Evolutionary conservation across 1,140 invertebrate species (phyloP).

Genomic region (Nixonia krombeini): DNA sequence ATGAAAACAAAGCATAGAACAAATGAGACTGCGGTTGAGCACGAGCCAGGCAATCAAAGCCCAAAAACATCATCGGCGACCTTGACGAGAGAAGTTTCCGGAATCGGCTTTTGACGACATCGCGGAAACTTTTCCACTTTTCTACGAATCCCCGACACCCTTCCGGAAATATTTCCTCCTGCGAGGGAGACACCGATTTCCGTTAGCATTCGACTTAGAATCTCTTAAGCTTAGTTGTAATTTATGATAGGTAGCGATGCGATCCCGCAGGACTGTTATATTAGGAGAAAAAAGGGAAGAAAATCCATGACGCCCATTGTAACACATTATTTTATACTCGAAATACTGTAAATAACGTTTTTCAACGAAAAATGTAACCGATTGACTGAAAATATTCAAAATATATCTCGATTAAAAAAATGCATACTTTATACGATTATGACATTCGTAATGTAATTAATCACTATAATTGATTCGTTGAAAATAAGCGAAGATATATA

Average conservation of each 20-base stretch:
- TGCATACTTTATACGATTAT: too few relatives aligned
- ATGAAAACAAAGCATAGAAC: conserved; percentile 5
- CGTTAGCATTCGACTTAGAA: background rate
- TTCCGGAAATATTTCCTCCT: background rate
- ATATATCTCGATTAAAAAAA: too few relatives aligned
- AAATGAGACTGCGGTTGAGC: conserved; percentile 14
- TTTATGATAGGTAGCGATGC: background rate
- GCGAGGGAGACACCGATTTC: background rate
- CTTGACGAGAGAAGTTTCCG: background rate
- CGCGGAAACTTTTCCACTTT: background rate
- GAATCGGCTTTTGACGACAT: background rate
- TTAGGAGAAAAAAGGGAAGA: background rate
- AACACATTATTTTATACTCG: too few relatives aligned
- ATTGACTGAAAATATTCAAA: background rate
- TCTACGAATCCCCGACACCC: background rate
- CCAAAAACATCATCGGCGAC: background rate
- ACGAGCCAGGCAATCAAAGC: conserved; percentile 1
- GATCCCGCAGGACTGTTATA: too few relatives aligned
- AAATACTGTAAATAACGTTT: background rate
- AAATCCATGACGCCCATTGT: too few relatives aligned
- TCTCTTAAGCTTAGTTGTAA: conserved; percentile 5
- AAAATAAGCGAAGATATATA: too few relatives aligned
- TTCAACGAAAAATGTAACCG: too few relatives aligned
- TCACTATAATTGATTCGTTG: too few relatives aligned
- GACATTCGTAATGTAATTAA: too few relatives aligned